Base-by-base conservation (phyloP, 2,113 vertebrate species). In the Oceanodroma tethys region DNA sequence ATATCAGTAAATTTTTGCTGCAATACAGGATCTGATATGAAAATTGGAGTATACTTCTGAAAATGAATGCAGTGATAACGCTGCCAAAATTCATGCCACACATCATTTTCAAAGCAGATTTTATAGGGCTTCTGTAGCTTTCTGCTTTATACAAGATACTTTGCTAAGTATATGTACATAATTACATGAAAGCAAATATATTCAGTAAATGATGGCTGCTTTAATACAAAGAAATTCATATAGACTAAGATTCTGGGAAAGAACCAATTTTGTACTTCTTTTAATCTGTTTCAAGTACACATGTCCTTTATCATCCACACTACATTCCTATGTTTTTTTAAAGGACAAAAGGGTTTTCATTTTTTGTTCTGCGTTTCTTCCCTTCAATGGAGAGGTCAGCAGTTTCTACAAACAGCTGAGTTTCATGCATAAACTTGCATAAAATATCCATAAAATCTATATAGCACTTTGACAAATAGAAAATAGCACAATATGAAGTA, bases 381-480 rank as follows among this genome's bases (percentile, higher is more conserved):
- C 26, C 47, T 93, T 91, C 71, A 92, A 19, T 62, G 21, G 38
- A 75, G 82, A 81, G 75, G 81, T 95, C 93, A 95, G 93, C 74
- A 91, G 50, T 91, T 94, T 95, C 88, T 91, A 86, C 83, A 93
- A 95, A 96, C 52, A 81, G 76, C 65, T 91, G 88, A 86, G 73
- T 94, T 95, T 95, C 90, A 94, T 50, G 62, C 90, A 95, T 92
- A 93, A 89, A 88, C 92, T 95, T 75, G 65, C 94, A 94, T 95
- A 95, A 95, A 89, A 95, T 95, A 94, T 72, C 93, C 97, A 91
- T 95, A 93, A 95, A 94, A 96, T 91, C 92, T 93, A 88, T 96
- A 83, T 58, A 79, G 27, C 48, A 81, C 66, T 93, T 94, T 75
- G 90, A 91, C 59, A 95, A 94, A 89, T 32, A 91, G 45, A 96